Base-by-base conservation (phyloP, 1,140 invertebrate species). In the Drosophila bipectinata region DNA sequence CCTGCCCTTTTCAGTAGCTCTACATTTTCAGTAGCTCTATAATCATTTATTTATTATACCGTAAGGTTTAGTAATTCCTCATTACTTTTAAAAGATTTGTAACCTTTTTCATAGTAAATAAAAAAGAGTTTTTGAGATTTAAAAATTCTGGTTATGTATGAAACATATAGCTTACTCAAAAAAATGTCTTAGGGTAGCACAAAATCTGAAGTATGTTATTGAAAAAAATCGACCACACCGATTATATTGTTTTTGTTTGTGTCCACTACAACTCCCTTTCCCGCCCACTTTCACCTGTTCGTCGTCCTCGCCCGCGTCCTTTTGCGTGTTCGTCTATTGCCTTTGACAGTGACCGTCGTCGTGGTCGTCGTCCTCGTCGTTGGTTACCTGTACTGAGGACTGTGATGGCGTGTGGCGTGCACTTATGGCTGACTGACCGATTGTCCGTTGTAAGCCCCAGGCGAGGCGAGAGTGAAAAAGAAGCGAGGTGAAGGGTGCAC, bases 281-380 rank as follows among this genome's bases (percentile, higher is more conserved):
- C n/a, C 6, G 41, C 49, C 32, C 74, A 62, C 53, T 77, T 72
- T 66, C 63, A 71, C 67, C 64, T 56, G 57, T 14, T 15, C 14
- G 30, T 49, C 28, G 30, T 48, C 55, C 39, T 49, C 49, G 55
- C 15, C 51, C 28, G 6, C 61, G 66, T 69, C 52, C 66, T 48
- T 58, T 75, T 45, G 60, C 60, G 53, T 64, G 53, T 34, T 28
- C 49, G 18, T 18, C 59, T 37, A 41, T 72, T 71, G 80, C 72
- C 72, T 66, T 79, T 83, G 79, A 84, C 80, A 83, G 64, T 83
- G 79, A 83, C 79, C 79, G 72, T 64, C 51, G 52, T 28, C 47
- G 60, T 41, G 56, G 60, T 55, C 72, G 41, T 51, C 44, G 56
- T 51, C 44, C 15, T 47, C 34, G 44, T 53, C 24, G 41, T 26